Evolutionary conservation across 2,113 vertebrate species (phyloP).

Genomic region (Epinephelus lanceolatus): DNA sequence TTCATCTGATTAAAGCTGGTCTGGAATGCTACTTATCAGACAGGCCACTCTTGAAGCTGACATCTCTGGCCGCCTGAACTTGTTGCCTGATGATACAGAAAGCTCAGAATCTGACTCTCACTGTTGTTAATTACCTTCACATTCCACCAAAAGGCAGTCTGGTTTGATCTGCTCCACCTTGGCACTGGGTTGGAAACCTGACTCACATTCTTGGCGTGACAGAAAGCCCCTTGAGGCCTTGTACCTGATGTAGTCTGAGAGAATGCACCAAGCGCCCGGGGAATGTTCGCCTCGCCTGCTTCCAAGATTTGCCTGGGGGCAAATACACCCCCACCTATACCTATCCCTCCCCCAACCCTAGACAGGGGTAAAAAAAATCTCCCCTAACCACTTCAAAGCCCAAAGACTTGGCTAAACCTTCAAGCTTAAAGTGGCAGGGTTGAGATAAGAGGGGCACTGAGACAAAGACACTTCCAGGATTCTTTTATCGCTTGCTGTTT

Average conservation of each 20-base stretch:
- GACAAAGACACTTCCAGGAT: constrained; percentile 47
- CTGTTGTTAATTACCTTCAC: constrained; percentile 53
- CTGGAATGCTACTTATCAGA: constrained; percentile 58
- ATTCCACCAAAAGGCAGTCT: constrained; percentile 57
- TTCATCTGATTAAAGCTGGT: constrained; percentile 41
- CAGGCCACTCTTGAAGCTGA: constrained; percentile 13
- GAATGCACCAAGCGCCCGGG: constrained; percentile 20
- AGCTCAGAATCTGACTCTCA: neutral
- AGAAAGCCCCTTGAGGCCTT: constrained; percentile 26
- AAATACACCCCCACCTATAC: constrained; percentile 22
- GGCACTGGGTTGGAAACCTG: constrained; percentile 57
- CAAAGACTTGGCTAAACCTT: constrained; percentile 29
- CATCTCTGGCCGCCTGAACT: constrained; percentile 54
- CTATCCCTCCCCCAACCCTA: constrained; percentile 2
- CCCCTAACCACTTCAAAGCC: constrained; percentile 61
- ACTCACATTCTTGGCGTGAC: constrained; percentile 49
- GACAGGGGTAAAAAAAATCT: neutral
- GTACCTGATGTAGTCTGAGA: constrained; percentile 56
- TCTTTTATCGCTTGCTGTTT: constrained; percentile 43
- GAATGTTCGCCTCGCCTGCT: constrained; percentile 31
- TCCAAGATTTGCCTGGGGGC: constrained; percentile 37
- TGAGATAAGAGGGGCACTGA: constrained; percentile 46
- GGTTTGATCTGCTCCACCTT: constrained; percentile 63
- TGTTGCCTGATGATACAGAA: constrained; percentile 45
- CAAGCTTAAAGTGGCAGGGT: constrained; percentile 32